Evolutionary conservation across 2,888 invertebrate species (phyloP), one percentile per base, ranked within the genome.

Genomic region (Acanthosoma haemorrhoidale): DNA sequence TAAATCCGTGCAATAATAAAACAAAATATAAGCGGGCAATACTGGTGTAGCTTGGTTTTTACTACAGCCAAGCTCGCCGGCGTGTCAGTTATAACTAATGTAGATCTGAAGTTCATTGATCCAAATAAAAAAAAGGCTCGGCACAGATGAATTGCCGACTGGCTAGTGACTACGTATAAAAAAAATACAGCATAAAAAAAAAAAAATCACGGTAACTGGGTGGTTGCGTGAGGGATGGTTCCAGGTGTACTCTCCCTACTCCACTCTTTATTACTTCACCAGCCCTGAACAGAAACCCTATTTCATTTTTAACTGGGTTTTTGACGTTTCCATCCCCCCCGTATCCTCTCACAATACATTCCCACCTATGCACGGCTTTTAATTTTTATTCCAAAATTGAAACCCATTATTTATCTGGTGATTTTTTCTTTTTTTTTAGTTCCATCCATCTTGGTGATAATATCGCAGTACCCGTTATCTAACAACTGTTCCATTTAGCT

Each of bases 281-380:
- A 25, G 9, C 25, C 38, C 41, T 1, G 2, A 5, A 15, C 39
- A 32, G 16, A 9, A 16, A 4, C 36, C 11, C 34, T 61, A 36
- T 61, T 61, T 61, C 61, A 61, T 61, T 61, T 61, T 36, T 61
- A 61, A 61, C 61, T 61, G 61, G 21, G 15, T 61, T 61, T 61
- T 61, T 61, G 61, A 61, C 61, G 38, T 61, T 61, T 13, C 38
- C 32, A 61, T 61, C n/a, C 21, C 61, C 18, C 32, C 61, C 18
- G 36, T 25, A 51, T 4, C n/a, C n/a, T 13, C 51, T 51, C 4
- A 51, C 51, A 51, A 51, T 51, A 51, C 51, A 43, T n/a, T n/a
- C n/a, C 25, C 21, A 21, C n/a, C n/a, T 25, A 21, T 2, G 51
- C 51, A 25, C 51, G 29, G 51, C 51, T 51, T 25, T 51, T 51